phyloP scores from a whole-genome alignment of 2,797 vertebrate species.

The Manis crassicaudata region DNA sequence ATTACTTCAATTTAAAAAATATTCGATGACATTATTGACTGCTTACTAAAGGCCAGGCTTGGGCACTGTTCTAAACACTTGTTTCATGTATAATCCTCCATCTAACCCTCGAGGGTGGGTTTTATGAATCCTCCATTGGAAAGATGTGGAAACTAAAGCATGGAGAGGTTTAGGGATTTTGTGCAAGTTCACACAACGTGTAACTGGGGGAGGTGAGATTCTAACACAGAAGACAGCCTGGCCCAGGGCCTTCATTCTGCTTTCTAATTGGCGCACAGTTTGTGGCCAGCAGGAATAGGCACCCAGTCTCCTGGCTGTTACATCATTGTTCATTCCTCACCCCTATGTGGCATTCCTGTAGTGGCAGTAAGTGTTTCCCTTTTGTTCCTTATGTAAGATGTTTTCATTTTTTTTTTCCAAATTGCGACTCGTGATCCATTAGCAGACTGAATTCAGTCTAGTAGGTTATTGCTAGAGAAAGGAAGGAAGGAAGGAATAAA shows the following conservation, averaged over 20 bases:
- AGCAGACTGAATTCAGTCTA: background rate
- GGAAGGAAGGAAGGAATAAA: background rate
- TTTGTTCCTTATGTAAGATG: background rate
- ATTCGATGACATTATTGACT: background rate
- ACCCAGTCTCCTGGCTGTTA: background rate
- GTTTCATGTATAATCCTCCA: background rate
- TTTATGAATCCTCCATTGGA: background rate
- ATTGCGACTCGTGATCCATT: background rate
- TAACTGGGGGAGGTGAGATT: background rate
- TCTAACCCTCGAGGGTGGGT: background rate
- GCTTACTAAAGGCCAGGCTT: background rate
- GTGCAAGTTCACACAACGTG: background rate
- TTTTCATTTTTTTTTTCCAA: background rate
- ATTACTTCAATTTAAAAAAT: background rate
- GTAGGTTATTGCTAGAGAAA: background rate
- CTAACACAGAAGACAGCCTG: too few species aligned
- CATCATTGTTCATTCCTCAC: background rate
- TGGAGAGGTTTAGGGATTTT: background rate
- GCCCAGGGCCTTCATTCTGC: background rate
- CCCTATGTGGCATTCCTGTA: background rate
- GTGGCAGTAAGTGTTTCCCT: background rate
- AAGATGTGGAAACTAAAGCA: background rate
- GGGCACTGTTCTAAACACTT: background rate
- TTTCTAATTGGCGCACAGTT: background rate
- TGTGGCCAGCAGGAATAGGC: background rate